Base-by-base conservation (phyloP, 1,140 invertebrate species). In the Drosophila mojavensis region DNA sequence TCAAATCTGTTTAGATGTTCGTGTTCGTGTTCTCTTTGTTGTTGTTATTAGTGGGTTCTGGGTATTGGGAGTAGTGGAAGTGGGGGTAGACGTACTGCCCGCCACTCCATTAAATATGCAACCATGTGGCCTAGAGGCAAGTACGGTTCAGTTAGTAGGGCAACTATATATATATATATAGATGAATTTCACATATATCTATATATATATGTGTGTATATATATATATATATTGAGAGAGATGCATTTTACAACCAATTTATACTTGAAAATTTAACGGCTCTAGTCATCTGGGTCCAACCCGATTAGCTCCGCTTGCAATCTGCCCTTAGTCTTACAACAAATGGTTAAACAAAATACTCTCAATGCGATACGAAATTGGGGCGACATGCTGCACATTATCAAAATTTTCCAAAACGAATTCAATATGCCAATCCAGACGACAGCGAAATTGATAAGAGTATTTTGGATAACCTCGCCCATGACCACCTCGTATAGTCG, bases 391-490 rank as follows among this genome's bases (percentile, higher is more conserved):
- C 95, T 94, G 62, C 97, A 94, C 84, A 98, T 96, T 74, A 99
- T 96, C 51, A 99, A 93, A 60, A 97, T 96, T 93, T 99, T 99
- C 96, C 97, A 98, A 90, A 98, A 97, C 51, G 97, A 98, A 93
- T 98, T 98, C 63, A 97, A 94, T 76, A 99, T 95, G 4, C 97
- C 98, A 67, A 99, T 93, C 98, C 98, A 99, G 45, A 98, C 96
- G 60, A 98, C 95, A 43, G 95, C 95, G 92, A 99, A 99, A 92
- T 98, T 97, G 62, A 99, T 93, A 93, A 97, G 96, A 64, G 97
- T 97, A 76, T 96, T 94, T 93, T 97, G 94, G 45, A 94, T 92
- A 91, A 94, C 94, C 58, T 93, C 91, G 53, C 93, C 94, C 24
- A 93, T 94, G 64, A 94, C 92, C 79, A 94, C 94, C 91, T 95